Evolutionary conservation across 2,113 vertebrate genomes (phyloP), one percentile per base, ranked within the genome.

Genomic region (Tachuris rubrigastra): DNA sequence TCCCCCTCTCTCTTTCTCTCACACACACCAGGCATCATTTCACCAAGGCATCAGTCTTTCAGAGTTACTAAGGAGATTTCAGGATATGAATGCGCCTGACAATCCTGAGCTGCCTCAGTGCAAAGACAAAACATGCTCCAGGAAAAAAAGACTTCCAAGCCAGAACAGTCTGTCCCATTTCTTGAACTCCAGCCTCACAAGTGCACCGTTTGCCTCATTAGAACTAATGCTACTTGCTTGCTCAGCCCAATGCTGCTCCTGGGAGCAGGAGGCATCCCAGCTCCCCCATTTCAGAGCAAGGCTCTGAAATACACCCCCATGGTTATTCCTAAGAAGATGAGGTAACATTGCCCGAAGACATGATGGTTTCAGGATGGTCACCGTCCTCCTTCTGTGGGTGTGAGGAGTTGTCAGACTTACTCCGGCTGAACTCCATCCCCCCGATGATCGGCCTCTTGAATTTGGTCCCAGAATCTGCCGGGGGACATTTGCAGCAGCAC

Each of bases 331-430:
- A 99, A 82, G 99, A 99, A 12, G 99, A 99, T 19, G 99, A 99
- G 78, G 98, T 98, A 97, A 99, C 92, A 47, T 99, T 99, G 63
- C 98, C 99, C 1, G 99, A 99, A 72, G 99, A 99, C 96, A 98
- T 98, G 37, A 98, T 97, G 9, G 98, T 99, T 95, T 99, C 99
- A 3, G 98, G 99, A 28, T 96, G 98, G 72, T 99, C 98, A 3
- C 97, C 98, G 53, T 99, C 99, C 28, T 99, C 99, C 95, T 99
- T 99, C 98, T 99, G 99, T 12, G 99, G 99, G 85, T 99, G 99
- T 37, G 99, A 99, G 17, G 99, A 99, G 98, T 99, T 99, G 97
- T 99, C 99, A 0, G 99, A 99, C 92, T 98, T 99, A 97, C 99
- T 99, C 92, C 99, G 98, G 97, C 99, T 99, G 97, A 99, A 99